Evolutionary conservation across 2,888 invertebrate genomes (phyloP).

Genomic region (Asteroscopus sphinx): DNA sequence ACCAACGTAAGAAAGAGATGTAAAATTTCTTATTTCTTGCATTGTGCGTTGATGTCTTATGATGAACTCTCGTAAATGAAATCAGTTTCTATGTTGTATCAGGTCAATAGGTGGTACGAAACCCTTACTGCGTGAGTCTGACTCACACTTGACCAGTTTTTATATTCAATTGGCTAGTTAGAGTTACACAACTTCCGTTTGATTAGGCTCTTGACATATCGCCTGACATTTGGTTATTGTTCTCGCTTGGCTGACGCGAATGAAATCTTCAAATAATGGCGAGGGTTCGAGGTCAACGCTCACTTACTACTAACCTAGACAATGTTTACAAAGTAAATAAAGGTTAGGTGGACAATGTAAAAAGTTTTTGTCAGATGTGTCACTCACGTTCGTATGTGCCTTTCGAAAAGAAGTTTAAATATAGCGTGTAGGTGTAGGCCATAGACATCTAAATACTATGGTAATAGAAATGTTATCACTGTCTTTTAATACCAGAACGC

Average conservation of each 20-base stretch:
- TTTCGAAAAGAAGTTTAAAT: not conserved
- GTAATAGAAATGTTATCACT: too few species aligned
- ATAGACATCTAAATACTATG: too few species aligned
- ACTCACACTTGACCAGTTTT: too few species aligned
- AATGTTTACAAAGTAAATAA: constrained; percentile 35
- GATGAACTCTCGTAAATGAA: too few species aligned
- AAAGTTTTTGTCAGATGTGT: not conserved
- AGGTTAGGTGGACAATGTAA: constrained; percentile 16
- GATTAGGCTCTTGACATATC: constrained; percentile 37
- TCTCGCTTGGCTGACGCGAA: constrained; percentile 32
- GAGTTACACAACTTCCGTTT: constrained; percentile 21
- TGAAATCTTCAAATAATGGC: constrained; percentile 28
- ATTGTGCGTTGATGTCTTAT: too few species aligned
- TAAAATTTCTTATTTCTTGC: too few species aligned
- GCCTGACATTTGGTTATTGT: constrained; percentile 40
- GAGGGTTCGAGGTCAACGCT: constrained; percentile 44
- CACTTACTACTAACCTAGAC: constrained; percentile 16
- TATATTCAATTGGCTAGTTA: constrained; percentile 5
- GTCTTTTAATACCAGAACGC: too few species aligned
- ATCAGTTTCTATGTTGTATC: too few species aligned
- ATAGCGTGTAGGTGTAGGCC: not conserved
- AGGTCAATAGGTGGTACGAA: too few species aligned
- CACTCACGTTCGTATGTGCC: not conserved
- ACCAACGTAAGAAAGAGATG: too few species aligned
- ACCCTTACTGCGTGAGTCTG: too few species aligned